Percentiles rank a stretch among this genome's conserved stretches.
phyloP scores from a whole-genome alignment of 2,888 invertebrate species.

The Agonopterix alstromeriana region DNA sequence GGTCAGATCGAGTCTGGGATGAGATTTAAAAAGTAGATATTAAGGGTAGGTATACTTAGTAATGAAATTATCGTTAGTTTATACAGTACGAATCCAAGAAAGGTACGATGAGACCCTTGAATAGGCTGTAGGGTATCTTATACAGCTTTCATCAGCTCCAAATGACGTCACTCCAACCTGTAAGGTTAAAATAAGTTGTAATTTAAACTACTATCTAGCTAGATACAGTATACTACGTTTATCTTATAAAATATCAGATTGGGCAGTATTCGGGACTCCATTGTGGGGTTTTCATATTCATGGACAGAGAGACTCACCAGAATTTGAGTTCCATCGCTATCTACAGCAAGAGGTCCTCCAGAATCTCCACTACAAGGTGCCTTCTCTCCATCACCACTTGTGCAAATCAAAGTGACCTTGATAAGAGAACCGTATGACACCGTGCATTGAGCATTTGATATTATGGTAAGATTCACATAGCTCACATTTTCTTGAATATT shows the following conservation, averaged over 20 bases:
- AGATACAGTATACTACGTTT: no score
- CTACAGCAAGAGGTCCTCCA: constrained; percentile 34
- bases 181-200: no score
- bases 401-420: constrained; percentile 34
- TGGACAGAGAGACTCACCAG: constrained; percentile 18
- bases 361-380: constrained; percentile 42
- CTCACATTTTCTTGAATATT: constrained; percentile 26
- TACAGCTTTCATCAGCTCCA: constrained; percentile 36
- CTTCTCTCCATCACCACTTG: constrained; percentile 34
- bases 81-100: constrained; percentile 37
- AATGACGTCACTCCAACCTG: constrained; percentile 43
- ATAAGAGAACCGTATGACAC: constrained; percentile 23
- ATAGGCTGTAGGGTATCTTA: constrained; percentile 43
- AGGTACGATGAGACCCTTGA: constrained; percentile 39
- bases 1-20: no score
- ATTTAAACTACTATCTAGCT: no score
- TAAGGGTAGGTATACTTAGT: no score
- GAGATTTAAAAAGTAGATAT: no score
- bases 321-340: constrained; percentile 21
- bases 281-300: no score
- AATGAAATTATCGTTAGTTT: constrained; percentile 3
- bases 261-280: no score
- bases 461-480: constrained; percentile 34
- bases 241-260: no score
- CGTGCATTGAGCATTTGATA: constrained; percentile 30